Evolutionary conservation across 2,797 vertebrate genomes (phyloP).

Genomic region (Benthosema pterotum): DNA sequence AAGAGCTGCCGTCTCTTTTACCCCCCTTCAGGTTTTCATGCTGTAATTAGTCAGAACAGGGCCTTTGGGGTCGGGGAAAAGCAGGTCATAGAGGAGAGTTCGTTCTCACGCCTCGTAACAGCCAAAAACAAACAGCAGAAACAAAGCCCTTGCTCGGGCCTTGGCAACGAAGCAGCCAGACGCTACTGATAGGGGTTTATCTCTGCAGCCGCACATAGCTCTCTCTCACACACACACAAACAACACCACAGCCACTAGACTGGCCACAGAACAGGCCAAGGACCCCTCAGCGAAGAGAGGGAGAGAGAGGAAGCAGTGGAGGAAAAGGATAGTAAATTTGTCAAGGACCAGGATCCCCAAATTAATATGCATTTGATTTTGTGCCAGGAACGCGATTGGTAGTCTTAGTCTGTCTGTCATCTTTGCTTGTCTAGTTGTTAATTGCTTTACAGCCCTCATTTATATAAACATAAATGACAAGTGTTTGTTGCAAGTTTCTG

Average conservation of each 20-base stretch:
- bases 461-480: too few species aligned
- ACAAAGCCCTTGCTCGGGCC: slow-evolving; percentile 45
- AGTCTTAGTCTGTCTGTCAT: too few species aligned
- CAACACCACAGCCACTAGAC: slow-evolving; percentile 28
- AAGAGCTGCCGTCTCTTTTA: slow-evolving; percentile 28
- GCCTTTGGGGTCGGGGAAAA: slow-evolving; percentile 25
- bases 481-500: too few species aligned
- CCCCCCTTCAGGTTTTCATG: slow-evolving; percentile 36
- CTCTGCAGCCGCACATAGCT: slow-evolving; percentile 51
- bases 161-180: slow-evolving; percentile 41
- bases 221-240: slow-evolving; percentile 42
- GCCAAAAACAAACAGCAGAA: slow-evolving; percentile 64
- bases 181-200: slow-evolving; percentile 61
- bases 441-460: too few species aligned
- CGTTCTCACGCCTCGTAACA: slow-evolving; percentile 63
- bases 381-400: too few species aligned
- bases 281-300: too few species aligned
- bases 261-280: background rate
- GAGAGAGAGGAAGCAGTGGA: too few species aligned
- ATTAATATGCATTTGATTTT: too few species aligned
- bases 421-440: too few species aligned
- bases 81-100: slow-evolving; percentile 44
- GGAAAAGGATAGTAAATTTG: too few species aligned
- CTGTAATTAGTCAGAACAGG: slow-evolving; percentile 50
- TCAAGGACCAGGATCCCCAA: too few species aligned